Conservation (phyloP, 1,140 invertebrate genomes). For the Macrotrachela quadricornifera region DNA sequence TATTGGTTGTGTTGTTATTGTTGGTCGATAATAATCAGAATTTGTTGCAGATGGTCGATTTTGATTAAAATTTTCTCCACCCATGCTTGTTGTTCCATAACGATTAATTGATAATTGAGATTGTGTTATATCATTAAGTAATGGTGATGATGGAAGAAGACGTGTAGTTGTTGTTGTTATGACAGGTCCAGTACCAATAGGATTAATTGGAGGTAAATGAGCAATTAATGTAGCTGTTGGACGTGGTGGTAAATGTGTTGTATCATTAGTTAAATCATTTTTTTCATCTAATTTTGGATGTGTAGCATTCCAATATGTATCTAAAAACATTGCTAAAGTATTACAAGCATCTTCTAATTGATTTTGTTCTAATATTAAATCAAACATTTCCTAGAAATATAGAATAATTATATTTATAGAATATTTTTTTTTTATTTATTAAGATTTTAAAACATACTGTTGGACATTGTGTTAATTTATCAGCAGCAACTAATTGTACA, state of each 20-base stretch:
- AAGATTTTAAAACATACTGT: slow-evolving; percentile 11
- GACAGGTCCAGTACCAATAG: too few species aligned
- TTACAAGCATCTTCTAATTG: slow-evolving; percentile 93
- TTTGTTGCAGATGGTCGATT: not conserved
- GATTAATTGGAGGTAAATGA: too few species aligned
- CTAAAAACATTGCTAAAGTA: slow-evolving; percentile 88
- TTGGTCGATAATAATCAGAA: slow-evolving; percentile 1
- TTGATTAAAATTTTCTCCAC: not conserved
- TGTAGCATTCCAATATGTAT: slow-evolving; percentile 89
- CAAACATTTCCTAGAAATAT: slow-evolving; percentile 66
- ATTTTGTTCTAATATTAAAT: slow-evolving; percentile 94
- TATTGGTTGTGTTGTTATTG: not conserved
- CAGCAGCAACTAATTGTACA: slow-evolving; percentile 96
- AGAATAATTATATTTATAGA: too few species aligned
- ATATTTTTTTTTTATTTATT: too few species aligned
- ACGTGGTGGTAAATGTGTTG: too few species aligned
- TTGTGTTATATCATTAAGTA: too few species aligned
- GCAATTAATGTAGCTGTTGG: too few species aligned
- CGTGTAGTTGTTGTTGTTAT: too few species aligned
- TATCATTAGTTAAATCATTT: not conserved
- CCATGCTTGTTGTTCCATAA: not conserved
- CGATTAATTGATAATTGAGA: not conserved
- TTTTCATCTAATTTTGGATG: slow-evolving; percentile 41
- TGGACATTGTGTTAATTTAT: slow-evolving; percentile 90
- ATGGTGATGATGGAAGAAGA: not conserved